Conservation (phyloP, 2,797 vertebrate species). For the Bovichtus diacanthus region DNA sequence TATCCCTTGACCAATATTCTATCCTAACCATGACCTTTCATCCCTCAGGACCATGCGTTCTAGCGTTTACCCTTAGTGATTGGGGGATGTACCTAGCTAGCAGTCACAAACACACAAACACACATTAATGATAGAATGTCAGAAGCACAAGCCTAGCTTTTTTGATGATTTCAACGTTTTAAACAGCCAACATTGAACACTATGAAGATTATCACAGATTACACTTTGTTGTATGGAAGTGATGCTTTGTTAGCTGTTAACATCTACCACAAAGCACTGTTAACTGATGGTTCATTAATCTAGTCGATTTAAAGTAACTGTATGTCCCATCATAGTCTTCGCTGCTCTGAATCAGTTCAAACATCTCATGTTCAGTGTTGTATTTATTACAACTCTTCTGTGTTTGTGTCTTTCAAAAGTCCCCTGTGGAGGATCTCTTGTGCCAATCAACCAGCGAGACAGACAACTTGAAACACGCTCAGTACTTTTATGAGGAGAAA, state of each 20-base stretch:
- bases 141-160: neutral
- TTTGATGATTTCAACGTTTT: neutral
- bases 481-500: conserved; percentile 54
- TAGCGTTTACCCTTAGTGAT: no score
- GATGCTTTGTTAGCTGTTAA: neutral
- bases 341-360: neutral
- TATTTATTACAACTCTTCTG: conserved; percentile 25
- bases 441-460: conserved; percentile 55
- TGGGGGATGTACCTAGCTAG: neutral
- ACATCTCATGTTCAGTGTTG: neutral
- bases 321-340: neutral
- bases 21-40: no score
- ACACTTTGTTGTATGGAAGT: neutral
- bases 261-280: neutral
- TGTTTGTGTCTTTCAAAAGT: conserved; percentile 36
- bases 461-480: conserved; percentile 33
- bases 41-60: no score
- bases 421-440: conserved; percentile 14
- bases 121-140: neutral
- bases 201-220: neutral
- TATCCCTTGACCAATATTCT: no score
- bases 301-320: neutral
- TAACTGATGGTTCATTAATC: neutral
- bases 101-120: neutral
- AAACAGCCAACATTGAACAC: neutral